Conservation (phyloP, 2,888 invertebrate genomes). For the Hirtodrosophila histrioides region DNA sequence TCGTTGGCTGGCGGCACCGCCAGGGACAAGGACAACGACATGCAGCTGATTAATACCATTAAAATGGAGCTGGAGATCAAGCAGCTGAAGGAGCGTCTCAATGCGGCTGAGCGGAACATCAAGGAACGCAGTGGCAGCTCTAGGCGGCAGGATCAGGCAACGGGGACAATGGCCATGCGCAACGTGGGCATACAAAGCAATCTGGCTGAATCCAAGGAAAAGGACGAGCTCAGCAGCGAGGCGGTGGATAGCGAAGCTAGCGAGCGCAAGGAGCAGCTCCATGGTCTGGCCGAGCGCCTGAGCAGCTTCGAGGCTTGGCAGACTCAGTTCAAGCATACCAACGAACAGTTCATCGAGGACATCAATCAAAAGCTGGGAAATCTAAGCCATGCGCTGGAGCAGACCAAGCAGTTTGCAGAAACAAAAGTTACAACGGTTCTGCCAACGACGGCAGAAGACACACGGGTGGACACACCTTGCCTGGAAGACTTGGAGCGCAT, state of each 20-base stretch:
- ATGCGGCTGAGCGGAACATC: slow-evolving; percentile 86
- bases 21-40: slow-evolving; percentile 79
- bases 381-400: slow-evolving; percentile 61
- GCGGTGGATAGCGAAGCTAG: slow-evolving; percentile 44
- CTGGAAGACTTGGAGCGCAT: slow-evolving; percentile 74
- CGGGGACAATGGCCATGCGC: slow-evolving; percentile 32
- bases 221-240: slow-evolving; percentile 61
- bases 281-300: slow-evolving; percentile 64
- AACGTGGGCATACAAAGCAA: slow-evolving; percentile 75
- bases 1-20: slow-evolving; percentile 17
- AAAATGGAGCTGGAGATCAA: slow-evolving; percentile 88
- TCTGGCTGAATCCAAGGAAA: slow-evolving; percentile 69
- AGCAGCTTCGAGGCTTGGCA: slow-evolving; percentile 75
- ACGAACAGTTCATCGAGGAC: slow-evolving; percentile 68
- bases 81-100: slow-evolving; percentile 87
- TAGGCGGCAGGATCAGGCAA: slow-evolving; percentile 44
- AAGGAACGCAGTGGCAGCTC: slow-evolving; percentile 63
- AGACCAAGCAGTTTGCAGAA: slow-evolving; percentile 32
- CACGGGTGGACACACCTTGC: slow-evolving; percentile 54
- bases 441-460: slow-evolving; percentile 31
- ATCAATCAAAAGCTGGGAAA: slow-evolving; percentile 73
- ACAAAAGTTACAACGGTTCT: slow-evolving; percentile 4
- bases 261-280: slow-evolving; percentile 66
- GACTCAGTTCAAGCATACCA: slow-evolving; percentile 62
- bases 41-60: slow-evolving; percentile 86